Evolutionary conservation across 92 coral and sea anemone species (phyloP).

Genomic region (Epizoanthus ramosus): DNA sequence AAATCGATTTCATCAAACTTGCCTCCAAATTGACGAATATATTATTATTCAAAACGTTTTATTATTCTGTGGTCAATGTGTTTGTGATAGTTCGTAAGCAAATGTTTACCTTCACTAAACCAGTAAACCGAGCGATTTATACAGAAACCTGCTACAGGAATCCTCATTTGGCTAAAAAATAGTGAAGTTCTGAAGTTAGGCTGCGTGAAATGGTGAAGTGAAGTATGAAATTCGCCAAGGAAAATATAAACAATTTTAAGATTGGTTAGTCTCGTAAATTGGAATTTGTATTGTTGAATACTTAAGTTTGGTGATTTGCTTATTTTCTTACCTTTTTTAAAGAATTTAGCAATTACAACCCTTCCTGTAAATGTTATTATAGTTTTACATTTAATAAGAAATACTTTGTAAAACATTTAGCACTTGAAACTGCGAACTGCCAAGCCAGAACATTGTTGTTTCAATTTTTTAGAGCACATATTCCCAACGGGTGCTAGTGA

Average conservation of each 20-base stretch:
- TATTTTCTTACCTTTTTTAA: slow-evolving; percentile 38
- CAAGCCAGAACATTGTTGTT: neutral
- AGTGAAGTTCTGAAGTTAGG: neutral
- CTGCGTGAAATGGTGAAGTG: neutral
- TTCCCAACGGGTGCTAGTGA: neutral
- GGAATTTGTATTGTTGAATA: neutral
- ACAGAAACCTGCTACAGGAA: slow-evolving; percentile 19
- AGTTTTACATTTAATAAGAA: neutral
- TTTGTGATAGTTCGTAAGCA: slow-evolving; percentile 24
- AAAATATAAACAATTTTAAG: neutral
- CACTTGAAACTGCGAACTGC: neutral
- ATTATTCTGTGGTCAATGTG: slow-evolving; percentile 9
- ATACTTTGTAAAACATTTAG: neutral
- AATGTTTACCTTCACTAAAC: slow-evolving; percentile 2
- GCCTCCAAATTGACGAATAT: slow-evolving; percentile 42
- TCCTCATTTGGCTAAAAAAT: neutral
- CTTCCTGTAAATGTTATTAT: neutral
- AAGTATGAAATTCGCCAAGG: neutral
- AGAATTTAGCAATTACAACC: slow-evolving; percentile 5
- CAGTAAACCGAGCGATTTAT: slow-evolving; percentile 8
- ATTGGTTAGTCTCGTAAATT: neutral
- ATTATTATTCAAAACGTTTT: slow-evolving; percentile 2
- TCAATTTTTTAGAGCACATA: neutral
- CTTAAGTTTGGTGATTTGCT: neutral
- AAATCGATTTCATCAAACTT: slow-evolving; percentile 47